These are phyloP conservation scores for Lepeophtheirus nordmannii DNA, from an alignment of 2,888 invertebrate genomes.

Conservation along the genomic window DNA sequence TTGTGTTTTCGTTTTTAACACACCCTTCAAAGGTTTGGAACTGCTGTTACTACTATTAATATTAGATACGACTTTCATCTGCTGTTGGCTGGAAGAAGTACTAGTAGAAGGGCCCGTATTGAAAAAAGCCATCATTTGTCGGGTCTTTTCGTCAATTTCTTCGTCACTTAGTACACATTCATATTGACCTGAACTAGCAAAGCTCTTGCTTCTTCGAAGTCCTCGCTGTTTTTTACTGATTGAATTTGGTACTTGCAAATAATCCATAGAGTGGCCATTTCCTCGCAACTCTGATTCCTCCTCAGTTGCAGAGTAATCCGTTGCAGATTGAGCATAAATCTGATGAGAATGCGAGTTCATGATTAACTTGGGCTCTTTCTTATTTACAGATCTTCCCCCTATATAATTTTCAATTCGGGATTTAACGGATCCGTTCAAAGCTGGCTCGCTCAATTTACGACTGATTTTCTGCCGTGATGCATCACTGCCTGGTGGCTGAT, in stretches of 20 bases:
- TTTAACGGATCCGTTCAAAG: constrained; percentile 8
- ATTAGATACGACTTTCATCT: neutral
- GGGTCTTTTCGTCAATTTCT: constrained; percentile 1
- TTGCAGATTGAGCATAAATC: constrained; percentile 24
- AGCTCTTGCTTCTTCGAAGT: constrained; percentile 20
- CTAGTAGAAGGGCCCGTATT: neutral
- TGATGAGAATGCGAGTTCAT: neutral
- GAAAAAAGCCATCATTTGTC: constrained; percentile 23
- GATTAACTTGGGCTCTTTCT: constrained; percentile 21
- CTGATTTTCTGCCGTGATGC: neutral
- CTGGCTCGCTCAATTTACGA: neutral
- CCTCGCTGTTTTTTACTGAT: neutral
- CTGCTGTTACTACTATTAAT: neutral
- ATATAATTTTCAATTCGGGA: constrained; percentile 10
- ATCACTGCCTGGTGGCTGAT: constrained; percentile 13
- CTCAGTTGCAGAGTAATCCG: constrained; percentile 21
- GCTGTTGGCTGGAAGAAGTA: neutral
- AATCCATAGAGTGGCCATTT: neutral
- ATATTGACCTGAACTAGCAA: constrained; percentile 21
- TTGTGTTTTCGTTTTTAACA: neutral
- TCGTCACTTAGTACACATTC: constrained; percentile 17
- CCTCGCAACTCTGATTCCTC: constrained; percentile 3
- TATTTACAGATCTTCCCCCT: neutral
- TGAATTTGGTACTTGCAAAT: neutral
- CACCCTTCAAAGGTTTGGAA: neutral